These are phyloP conservation scores for Rachycentron canadum DNA, from an alignment of 2,797 vertebrate species.

Conservation along the genomic window DNA sequence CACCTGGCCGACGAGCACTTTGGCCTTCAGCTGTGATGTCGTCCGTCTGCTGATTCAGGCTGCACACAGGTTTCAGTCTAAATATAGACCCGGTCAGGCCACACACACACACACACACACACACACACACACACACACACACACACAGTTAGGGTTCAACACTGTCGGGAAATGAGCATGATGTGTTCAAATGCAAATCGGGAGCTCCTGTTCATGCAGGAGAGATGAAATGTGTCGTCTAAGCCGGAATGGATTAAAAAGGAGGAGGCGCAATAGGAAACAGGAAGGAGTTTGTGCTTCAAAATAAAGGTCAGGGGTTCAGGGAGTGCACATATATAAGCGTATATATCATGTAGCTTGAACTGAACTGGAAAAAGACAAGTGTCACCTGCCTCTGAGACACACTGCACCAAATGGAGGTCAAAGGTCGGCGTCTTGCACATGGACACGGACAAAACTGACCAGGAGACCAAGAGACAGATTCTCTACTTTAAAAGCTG, in stretches of 20 bases:
- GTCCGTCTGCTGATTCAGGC: constrained; percentile 65
- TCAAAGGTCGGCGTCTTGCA: too few species aligned
- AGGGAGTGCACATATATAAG: too few species aligned
- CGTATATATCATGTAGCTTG: too few species aligned
- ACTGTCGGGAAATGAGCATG: constrained; percentile 22
- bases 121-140: constrained; percentile 3
- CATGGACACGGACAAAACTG: too few species aligned
- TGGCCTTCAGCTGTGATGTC: constrained; percentile 19
- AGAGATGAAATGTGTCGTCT: too few species aligned
- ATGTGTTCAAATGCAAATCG: too few species aligned
- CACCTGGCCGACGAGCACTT: constrained; percentile 39
- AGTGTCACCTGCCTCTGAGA: too few species aligned
- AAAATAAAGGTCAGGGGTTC: constrained; percentile 25
- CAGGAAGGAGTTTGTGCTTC: constrained; percentile 18
- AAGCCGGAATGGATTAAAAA: too few species aligned
- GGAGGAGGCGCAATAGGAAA: constrained; percentile 3
- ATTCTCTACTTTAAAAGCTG: too few species aligned
- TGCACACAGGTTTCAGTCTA: constrained; percentile 40
- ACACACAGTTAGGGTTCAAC: neutral
- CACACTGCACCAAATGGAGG: too few species aligned
- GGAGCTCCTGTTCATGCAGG: too few species aligned
- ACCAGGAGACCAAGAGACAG: too few species aligned
- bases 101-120: neutral
- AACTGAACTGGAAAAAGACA: neutral
- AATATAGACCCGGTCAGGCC: constrained; percentile 45